Conservation (phyloP, 1,140 invertebrate genomes). For the Drosophila murphyi region DNA sequence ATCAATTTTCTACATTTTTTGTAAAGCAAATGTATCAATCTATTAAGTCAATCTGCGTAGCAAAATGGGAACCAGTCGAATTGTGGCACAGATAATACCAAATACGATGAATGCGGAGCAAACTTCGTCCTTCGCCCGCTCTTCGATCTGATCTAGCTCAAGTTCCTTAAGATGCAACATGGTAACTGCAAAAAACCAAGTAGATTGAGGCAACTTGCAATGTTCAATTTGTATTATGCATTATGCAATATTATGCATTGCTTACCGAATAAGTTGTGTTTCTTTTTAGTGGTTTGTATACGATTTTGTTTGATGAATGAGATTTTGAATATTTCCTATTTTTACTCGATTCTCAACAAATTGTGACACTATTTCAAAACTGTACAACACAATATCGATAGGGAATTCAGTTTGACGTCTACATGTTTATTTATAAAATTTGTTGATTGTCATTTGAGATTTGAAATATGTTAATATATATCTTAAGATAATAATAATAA, state of each 20-base stretch:
- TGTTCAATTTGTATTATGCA: too few species aligned
- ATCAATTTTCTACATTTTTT: background rate
- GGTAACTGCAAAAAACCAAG: constrained; percentile 1
- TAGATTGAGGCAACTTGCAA: background rate
- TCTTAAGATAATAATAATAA: background rate
- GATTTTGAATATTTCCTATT: constrained; percentile 8
- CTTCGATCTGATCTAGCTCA: constrained; percentile 21
- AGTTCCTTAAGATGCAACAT: constrained; percentile 57
- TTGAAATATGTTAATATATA: background rate
- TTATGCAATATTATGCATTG: too few species aligned
- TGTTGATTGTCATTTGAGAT: too few species aligned
- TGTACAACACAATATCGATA: background rate
- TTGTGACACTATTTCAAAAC: background rate
- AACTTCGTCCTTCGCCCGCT: constrained; percentile 49
- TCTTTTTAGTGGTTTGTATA: background rate
- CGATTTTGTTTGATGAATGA: background rate
- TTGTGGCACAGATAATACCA: constrained; percentile 39
- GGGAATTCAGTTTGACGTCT: too few species aligned
- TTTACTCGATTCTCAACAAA: background rate
- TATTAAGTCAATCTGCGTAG: constrained; percentile 24
- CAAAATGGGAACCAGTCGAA: constrained; percentile 48
- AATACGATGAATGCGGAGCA: constrained; percentile 57
- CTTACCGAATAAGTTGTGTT: background rate
- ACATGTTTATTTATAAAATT: too few species aligned
- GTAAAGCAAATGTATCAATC: background rate